These are phyloP conservation scores for Drosophila santomea DNA, from an alignment of 1,140 invertebrate species.

Conservation along the genomic window DNA sequence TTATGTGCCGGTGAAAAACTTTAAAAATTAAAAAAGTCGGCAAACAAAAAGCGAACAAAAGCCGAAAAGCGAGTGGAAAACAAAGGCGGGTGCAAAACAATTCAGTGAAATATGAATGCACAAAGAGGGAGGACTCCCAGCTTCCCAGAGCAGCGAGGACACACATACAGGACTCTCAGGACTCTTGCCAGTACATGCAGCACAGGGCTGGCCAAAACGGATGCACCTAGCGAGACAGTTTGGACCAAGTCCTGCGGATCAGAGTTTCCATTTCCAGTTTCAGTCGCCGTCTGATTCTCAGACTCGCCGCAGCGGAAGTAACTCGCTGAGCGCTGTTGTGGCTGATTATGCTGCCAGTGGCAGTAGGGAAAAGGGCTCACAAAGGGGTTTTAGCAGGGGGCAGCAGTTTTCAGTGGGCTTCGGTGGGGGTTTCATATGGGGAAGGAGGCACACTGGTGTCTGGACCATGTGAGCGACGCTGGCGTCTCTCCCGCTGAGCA, in stretches of 20 bases:
- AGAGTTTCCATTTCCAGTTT: conserved; percentile 1
- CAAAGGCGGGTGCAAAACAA: conserved; percentile 82
- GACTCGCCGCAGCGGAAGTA: conserved; percentile 83
- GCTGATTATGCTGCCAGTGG: conserved; percentile 81
- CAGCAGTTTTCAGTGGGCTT: neutral
- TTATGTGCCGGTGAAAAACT: conserved; percentile 14
- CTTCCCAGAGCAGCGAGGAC: conserved; percentile 1
- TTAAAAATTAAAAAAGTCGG: conserved; percentile 51
- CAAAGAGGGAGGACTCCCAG: neutral
- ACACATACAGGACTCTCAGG: conserved; percentile 1
- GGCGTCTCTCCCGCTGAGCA: conserved; percentile 54
- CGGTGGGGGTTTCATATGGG: neutral
- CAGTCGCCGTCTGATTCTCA: conserved; percentile 18
- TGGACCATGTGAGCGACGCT: conserved; percentile 45
- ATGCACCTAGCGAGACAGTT: conserved; percentile 61
- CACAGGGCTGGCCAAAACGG: conserved; percentile 51
- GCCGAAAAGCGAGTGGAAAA: conserved; percentile 69
- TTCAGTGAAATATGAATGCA: conserved; percentile 30
- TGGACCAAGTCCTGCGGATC: conserved; percentile 33
- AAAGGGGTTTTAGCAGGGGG: neutral
- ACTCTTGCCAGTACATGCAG: conserved; percentile 35
- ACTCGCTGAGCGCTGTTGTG: conserved; percentile 82
- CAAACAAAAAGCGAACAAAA: conserved; percentile 44
- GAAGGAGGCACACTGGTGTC: conserved; percentile 5
- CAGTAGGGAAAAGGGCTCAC: conserved; percentile 12